Evolutionary conservation across 2,888 invertebrate genomes (phyloP), one percentile per base, ranked within the genome.

Genomic region (Chalcosyrphus nemorum): DNA sequence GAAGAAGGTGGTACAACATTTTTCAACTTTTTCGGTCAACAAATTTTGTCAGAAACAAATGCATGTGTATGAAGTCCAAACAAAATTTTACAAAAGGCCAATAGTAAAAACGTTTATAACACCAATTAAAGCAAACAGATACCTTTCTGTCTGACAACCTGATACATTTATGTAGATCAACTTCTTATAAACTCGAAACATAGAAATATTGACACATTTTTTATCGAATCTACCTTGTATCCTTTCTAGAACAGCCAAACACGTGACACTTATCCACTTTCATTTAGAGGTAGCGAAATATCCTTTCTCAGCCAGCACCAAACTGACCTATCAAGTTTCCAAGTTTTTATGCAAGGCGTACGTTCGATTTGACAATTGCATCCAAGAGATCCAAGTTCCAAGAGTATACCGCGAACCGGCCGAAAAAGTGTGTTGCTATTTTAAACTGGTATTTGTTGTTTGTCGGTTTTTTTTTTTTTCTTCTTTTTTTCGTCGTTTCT

Each of bases 391-490:
- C 13, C n/a, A n/a, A n/a, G n/a, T n/a, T 13, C 43, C 41, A 43
- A 13, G 52, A 41, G 15, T 43, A 65, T 9, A 35, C 4, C 2
- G n/a, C n/a, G 27, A 71, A 52, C 41, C 19, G 43, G 72, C 45
- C 65, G n/a, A 54, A 77, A 70, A 77, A 61, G 38, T 57, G 45
- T 63, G 61, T 70, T 70, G 45, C 68, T 77, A 77, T 77, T 77
- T 77, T 70, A 63, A 77, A 59, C 68, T 61, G 41, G 35, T 68
- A 61, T 68, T 70, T 54, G 50, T 47, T 43, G 41, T 74, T 50
- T 63, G 47, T 41, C 45, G 17, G 19, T 76, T 57, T 57, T 57
- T 17, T 66, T 57, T 68, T 68, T 27, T 32, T 43, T 68, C 38
- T 50, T 54, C 43, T 9, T 54, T 54, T 54, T 9, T 54, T 13